Base-by-base conservation (phyloP, 1,140 invertebrate genomes). In the Holotrichia oblita region DNA sequence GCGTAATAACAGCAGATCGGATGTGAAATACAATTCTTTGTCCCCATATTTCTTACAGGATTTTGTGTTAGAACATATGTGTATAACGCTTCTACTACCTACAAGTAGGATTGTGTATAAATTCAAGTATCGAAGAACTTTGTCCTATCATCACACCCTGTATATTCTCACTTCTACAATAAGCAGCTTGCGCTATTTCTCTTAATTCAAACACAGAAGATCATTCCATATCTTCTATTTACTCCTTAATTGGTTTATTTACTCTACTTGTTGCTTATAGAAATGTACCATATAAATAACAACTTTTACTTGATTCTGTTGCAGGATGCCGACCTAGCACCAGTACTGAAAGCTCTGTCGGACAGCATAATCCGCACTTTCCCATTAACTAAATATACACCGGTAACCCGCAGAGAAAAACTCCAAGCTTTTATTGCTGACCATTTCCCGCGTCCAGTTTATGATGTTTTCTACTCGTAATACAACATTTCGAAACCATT, bases 351-450 rank as follows among this genome's bases (percentile, higher is more conserved):
- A 75, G 90, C 93, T 14, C 86, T 95, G 48, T 91, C 91, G 40
- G 93, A 95, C 84, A 91, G 93, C 69, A 91, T 94, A n/a, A 90
- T 90, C 20, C 91, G 93, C 82, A 94, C 94, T 74, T 95, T 95
- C 88, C 94, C 94, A 48, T 89, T 95, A 86, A 88, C 90, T 44
- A 91, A 93, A 84, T 96, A 96, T 87, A 94, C 94, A 0, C 93
- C 94, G 0, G 93, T 95, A 0, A 93, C 93, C 0, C 90, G 91
- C 34, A 87, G 89, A 42, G 94, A 95, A 86, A 93, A 93, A 84
- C 85, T 95, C 59, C 93, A 94, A 87, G 92, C 93, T 73, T 89
- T 94, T 64, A 89, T 94, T 27, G 93, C 93, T 72, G 93, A 95
- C 83, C 93, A 95, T 87, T 89, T 95, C 81, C 92, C 94, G 6